Evolutionary conservation across 2,113 vertebrate genomes (phyloP).

Genomic region (Notarius quadriscutis): DNA sequence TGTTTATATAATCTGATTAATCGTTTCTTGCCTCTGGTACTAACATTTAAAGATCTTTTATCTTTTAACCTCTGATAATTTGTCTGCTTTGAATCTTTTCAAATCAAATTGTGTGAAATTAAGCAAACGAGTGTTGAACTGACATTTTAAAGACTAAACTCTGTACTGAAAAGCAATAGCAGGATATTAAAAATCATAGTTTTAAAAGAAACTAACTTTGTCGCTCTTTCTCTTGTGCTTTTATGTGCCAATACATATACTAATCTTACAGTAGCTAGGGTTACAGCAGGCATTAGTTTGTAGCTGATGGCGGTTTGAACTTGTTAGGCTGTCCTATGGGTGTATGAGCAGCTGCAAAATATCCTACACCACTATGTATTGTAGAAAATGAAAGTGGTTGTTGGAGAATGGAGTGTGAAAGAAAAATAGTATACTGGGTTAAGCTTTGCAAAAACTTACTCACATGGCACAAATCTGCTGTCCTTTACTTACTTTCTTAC

Average conservation of each 20-base stretch:
- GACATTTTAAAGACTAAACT: constrained; percentile 80
- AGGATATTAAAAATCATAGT: constrained; percentile 80
- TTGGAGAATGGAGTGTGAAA: background rate
- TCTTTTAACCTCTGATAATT: constrained; percentile 91
- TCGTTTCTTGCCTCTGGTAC: constrained; percentile 95
- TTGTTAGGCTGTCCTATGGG: background rate
- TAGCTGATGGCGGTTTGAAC: background rate
- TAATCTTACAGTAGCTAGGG: constrained; percentile 80
- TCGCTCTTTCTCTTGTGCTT: constrained; percentile 75
- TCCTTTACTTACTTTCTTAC: constrained; percentile 53
- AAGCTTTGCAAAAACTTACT: constrained; percentile 10
- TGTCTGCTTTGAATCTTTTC: constrained; percentile 79
- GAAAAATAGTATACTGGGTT: background rate
- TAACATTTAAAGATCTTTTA: constrained; percentile 91
- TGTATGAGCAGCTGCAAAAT: constrained; percentile 17
- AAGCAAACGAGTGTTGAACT: constrained; percentile 75
- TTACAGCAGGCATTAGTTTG: constrained; percentile 47
- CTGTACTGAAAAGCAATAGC: constrained; percentile 71
- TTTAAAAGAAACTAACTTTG: constrained; percentile 81
- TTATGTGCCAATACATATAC: constrained; percentile 84
- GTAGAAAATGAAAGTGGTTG: background rate
- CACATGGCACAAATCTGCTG: constrained; percentile 59
- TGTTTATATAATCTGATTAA: constrained; percentile 80
- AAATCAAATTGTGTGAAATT: constrained; percentile 74
- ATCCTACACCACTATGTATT: background rate